A percentile compares a stretch with the other conserved stretches of the same genome.
These are phyloP conservation scores for Tachina lurida DNA, from an alignment of 2,888 invertebrate genomes.

Conservation along the genomic window DNA sequence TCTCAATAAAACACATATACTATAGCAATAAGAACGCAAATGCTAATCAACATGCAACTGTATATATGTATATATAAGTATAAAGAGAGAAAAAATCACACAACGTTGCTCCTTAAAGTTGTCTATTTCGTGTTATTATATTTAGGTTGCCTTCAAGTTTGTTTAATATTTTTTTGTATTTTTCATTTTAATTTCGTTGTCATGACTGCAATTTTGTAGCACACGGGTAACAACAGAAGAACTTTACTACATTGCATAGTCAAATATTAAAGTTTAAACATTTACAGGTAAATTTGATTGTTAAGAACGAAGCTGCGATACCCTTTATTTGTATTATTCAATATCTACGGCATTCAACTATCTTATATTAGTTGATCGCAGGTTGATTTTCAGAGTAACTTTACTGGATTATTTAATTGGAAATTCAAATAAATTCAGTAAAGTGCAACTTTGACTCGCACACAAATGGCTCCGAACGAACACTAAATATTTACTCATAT, in stretches of 20 bases:
- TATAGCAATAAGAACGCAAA: not conserved
- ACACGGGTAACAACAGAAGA: constrained; percentile 42
- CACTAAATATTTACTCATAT: too few relatives aligned
- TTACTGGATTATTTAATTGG: too few relatives aligned
- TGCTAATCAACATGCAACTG: not conserved
- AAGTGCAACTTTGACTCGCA: too few relatives aligned
- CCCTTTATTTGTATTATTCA: not conserved
- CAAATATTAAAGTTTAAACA: constrained; percentile 7
- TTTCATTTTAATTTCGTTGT: constrained; percentile 67
- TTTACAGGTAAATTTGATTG: not conserved
- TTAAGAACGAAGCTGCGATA: not conserved
- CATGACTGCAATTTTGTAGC: constrained; percentile 71
- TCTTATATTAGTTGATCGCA: too few relatives aligned
- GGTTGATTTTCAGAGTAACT: too few relatives aligned
- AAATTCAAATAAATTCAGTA: too few relatives aligned
- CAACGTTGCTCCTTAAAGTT: constrained; percentile 47
- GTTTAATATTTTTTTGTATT: constrained; percentile 40
- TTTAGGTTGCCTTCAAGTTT: constrained; percentile 68
- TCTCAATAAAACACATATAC: not conserved
- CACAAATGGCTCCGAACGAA: too few relatives aligned
- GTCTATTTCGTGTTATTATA: constrained; percentile 48
- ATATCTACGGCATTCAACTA: not conserved
- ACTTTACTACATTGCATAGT: not conserved
- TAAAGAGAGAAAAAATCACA: not conserved
- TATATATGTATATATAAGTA: not conserved